Evolutionary conservation across 2,888 invertebrate genomes (phyloP), one percentile per base, ranked within the genome.

Genomic region (Parnassius smintheus): DNA sequence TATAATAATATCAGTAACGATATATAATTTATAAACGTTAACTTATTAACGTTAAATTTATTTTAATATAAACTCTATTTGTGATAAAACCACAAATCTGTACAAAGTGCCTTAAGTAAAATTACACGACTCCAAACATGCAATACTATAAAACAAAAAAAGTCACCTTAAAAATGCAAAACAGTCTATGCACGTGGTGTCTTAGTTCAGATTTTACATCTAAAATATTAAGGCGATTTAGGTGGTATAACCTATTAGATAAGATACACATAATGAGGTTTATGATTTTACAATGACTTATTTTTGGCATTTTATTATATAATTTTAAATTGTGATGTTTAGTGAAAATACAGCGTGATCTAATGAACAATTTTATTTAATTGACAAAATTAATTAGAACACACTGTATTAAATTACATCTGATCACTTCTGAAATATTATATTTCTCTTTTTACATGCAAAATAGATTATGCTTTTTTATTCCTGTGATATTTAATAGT

Each of bases 111-210:
- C 67, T 66, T 69, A 68, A 65, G 70, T 72, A 65, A 68, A 61
- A 64, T 70, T 73, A 73, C 67, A 73, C 49, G 49, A 49, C 60
- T 45, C 59, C 65, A 68, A 72, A 71, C 70, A 73, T 71, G 78
- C 80, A 77, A 75, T 73, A 68, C 74, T 77, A 74, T 64, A 68
- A 62, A 48, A 74, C 65, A 70, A 76, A 81, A 80, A 68, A 71
- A 80, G 80, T 80, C 86, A 86, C 86, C 85, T 77, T 81, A 76
- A 82, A 89, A 90, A 89, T 89, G 89, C 90, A 81, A 82, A 77
- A 80, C 89, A 89, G 88, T 88, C 88, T 88, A 82, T 83, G 85
- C 87, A 85, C 75, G 67, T 84, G 87, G 85, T 88, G 87, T 87
- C 77, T 81, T 81, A 80, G 70, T 78, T 79, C 70, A 75, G 68